Conservation (phyloP, 1,140 invertebrate species). For the Euura lappo region DNA sequence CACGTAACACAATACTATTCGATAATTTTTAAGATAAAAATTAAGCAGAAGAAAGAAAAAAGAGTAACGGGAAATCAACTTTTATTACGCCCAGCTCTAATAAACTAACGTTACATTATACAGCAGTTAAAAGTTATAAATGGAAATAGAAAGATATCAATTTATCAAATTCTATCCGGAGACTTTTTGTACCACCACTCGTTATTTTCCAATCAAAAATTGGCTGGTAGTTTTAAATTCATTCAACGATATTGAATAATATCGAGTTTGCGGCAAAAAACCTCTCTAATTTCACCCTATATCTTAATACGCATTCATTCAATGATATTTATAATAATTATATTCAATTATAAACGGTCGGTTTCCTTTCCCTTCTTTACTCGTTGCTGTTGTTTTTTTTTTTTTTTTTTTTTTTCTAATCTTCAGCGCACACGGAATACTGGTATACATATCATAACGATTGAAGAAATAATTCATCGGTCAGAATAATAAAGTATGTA, state of each 20-base stretch:
- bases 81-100: background rate
- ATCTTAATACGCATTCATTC: background rate
- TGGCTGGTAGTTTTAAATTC: background rate
- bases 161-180: conserved; percentile 3
- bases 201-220: background rate
- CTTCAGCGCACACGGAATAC: conserved; percentile 1
- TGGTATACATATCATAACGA: conserved; percentile 5
- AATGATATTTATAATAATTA: background rate
- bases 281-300: background rate
- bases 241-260: background rate
- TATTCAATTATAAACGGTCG: background rate
- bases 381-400: too few species aligned
- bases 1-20: background rate
- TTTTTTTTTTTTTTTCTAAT: background rate
- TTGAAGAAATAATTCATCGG: background rate
- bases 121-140: conserved; percentile 7
- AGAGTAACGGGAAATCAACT: background rate
- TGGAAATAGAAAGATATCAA: conserved; percentile 7
- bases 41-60: background rate
- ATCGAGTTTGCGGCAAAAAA: background rate
- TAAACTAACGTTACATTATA: background rate
- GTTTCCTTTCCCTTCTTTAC: background rate
- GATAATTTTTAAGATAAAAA: too few species aligned
- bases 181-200: background rate
- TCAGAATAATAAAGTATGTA: background rate